These are phyloP conservation scores for Dione juno DNA, from an alignment of 2,888 invertebrate genomes.

Conservation along the genomic window DNA sequence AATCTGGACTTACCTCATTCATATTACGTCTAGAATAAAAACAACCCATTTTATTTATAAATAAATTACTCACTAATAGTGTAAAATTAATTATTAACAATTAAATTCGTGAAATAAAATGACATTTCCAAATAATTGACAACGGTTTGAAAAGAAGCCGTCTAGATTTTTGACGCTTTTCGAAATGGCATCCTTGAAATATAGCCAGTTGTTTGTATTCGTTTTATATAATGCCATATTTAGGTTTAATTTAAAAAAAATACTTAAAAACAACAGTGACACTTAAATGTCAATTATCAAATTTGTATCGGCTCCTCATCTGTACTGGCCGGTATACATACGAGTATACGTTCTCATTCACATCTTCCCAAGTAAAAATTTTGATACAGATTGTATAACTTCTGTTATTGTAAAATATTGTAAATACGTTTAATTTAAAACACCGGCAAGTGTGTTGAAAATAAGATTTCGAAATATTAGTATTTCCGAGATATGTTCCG, in stretches of 20 bases:
- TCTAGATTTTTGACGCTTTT: conserved; percentile 73
- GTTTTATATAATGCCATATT: background rate
- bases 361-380: background rate
- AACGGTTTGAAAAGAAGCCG: conserved; percentile 66
- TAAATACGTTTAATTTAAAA: background rate
- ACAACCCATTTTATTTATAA: conserved; percentile 69
- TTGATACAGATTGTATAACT: background rate
- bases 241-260: background rate
- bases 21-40: conserved; percentile 61
- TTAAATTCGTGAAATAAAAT: conserved; percentile 66
- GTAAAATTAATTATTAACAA: conserved; percentile 58
- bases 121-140: conserved; percentile 75
- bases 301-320: background rate
- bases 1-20: conserved; percentile 58
- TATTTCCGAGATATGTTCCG: too few relatives aligned
- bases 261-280: background rate
- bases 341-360: background rate
- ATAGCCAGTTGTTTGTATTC: conserved; percentile 31
- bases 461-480: too few relatives aligned
- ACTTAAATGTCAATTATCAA: background rate
- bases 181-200: conserved; percentile 38
- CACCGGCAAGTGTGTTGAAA: too few relatives aligned
- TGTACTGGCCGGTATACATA: background rate
- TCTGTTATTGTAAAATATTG: background rate
- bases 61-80: conserved; percentile 51